phyloP scores from a whole-genome alignment of 2,888 invertebrate species.

The Drosophila parthenogenetica region DNA sequence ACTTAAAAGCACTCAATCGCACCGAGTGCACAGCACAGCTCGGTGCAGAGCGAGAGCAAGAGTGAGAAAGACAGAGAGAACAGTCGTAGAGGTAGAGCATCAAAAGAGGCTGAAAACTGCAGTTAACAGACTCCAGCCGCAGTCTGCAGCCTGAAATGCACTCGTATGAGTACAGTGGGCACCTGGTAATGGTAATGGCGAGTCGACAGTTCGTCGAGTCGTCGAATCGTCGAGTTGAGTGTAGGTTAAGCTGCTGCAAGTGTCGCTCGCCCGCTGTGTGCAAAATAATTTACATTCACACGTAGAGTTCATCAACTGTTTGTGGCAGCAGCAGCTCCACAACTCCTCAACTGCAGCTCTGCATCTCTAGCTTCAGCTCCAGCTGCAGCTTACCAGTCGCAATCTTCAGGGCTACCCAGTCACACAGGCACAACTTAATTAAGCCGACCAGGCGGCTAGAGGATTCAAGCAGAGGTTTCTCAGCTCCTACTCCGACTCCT shows the following conservation, averaged over 20 bases:
- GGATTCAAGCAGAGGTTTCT: slow-evolving; percentile 64
- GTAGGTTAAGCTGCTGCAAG: slow-evolving; percentile 70
- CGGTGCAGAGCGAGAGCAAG: slow-evolving; percentile 2
- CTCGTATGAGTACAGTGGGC: slow-evolving; percentile 15
- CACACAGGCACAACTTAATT: slow-evolving; percentile 74
- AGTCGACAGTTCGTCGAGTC: not conserved
- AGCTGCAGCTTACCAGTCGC: slow-evolving; percentile 6
- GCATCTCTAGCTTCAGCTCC: slow-evolving; percentile 5
- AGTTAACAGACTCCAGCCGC: slow-evolving; percentile 25
- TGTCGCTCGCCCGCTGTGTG: slow-evolving; percentile 80
- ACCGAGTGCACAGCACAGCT: slow-evolving; percentile 51
- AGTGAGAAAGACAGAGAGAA: slow-evolving; percentile 8
- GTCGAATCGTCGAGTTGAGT: slow-evolving; percentile 39
- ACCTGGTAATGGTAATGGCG: slow-evolving; percentile 29
- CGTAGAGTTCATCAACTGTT: slow-evolving; percentile 78
- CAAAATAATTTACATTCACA: slow-evolving; percentile 82
- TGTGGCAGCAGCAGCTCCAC: slow-evolving; percentile 64
- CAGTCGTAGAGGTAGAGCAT: not conserved
- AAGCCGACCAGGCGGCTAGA: slow-evolving; percentile 52
- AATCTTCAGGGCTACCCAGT: slow-evolving; percentile 19
- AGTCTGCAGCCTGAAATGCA: slow-evolving; percentile 10
- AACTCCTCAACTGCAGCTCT: slow-evolving; percentile 8
- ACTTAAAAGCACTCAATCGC: slow-evolving; percentile 83
- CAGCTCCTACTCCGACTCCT: slow-evolving; percentile 12
- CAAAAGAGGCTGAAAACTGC: slow-evolving; percentile 11